phyloP scores from a whole-genome alignment of 2,888 invertebrate genomes.

The Auanema sp. region DNA sequence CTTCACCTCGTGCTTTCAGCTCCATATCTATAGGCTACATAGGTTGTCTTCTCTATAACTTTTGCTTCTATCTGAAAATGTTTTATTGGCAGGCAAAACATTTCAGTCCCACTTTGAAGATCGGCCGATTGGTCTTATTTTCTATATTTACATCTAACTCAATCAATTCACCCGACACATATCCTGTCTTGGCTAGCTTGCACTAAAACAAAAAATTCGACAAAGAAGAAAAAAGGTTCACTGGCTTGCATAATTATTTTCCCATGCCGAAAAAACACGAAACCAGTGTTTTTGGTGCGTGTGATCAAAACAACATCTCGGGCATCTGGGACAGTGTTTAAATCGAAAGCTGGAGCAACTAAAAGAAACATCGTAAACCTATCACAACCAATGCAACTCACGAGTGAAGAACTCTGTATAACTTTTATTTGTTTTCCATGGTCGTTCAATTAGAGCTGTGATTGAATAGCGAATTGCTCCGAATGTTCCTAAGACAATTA shows the following conservation, averaged over 20 bases:
- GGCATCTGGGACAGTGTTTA: conserved; percentile 13
- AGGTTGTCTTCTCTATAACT: conserved; percentile 15
- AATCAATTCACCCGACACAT: conserved; percentile 15
- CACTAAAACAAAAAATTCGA: conserved; percentile 11
- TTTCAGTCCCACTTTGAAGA: conserved; percentile 3
- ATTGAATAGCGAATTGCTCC: conserved; percentile 15
- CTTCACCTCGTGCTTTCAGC: conserved; percentile 11
- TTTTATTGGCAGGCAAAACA: not conserved
- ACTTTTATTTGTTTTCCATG: conserved; percentile 22
- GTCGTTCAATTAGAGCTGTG: conserved; percentile 15
- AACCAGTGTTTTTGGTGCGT: conserved; percentile 16
- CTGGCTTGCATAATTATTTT: conserved; percentile 8
- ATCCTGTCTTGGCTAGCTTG: conserved; percentile 14
- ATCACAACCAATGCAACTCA: conserved; percentile 1
- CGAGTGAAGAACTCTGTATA: conserved; percentile 17
- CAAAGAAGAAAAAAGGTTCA: conserved; percentile 1
- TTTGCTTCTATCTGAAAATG: conserved; percentile 10
- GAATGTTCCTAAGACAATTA: conserved; percentile 9
- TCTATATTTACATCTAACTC: conserved; percentile 8
- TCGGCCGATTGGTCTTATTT: conserved; percentile 15
- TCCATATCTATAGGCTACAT: conserved; percentile 20
- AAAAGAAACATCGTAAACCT: not conserved
- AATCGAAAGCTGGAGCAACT: conserved; percentile 13
- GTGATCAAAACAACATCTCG: conserved; percentile 5
- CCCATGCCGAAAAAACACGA: conserved; percentile 21